phyloP scores from a whole-genome alignment of 2,113 vertebrate genomes.

The Myrmecobius fasciatus region DNA sequence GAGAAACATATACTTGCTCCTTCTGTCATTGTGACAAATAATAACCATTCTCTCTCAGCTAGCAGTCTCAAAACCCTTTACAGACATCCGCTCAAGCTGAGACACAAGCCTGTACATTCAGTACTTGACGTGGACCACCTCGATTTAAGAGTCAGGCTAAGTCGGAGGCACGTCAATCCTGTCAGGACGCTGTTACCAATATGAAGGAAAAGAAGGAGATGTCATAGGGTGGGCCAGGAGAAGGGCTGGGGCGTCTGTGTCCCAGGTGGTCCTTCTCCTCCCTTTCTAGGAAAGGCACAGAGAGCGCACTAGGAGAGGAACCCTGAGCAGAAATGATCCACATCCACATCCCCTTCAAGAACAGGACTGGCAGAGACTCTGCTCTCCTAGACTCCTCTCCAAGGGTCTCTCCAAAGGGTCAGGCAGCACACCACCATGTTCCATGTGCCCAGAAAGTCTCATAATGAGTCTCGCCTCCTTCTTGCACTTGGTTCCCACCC shows the following conservation, averaged over 20 bases:
- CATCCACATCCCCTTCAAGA: conserved; percentile 37
- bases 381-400: conserved; percentile 40
- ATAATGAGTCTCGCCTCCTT: conserved; percentile 67
- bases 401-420: conserved; percentile 56
- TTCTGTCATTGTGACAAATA: conserved; percentile 55
- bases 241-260: conserved; percentile 35
- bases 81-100: conserved; percentile 50
- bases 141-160: conserved; percentile 43
- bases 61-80: conserved; percentile 37
- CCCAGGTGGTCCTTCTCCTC: conserved; percentile 3
- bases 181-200: conserved; percentile 49
- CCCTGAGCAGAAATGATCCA: conserved; percentile 42
- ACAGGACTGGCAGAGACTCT: conserved; percentile 31
- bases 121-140: conserved; percentile 39
- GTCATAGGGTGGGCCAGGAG: conserved; percentile 40
- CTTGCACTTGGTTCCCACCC: conserved; percentile 64
- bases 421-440: conserved; percentile 53
- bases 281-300: conserved; percentile 60
- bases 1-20: conserved; percentile 55
- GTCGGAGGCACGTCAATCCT: conserved; percentile 54
- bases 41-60: conserved; percentile 57
- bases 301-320: conserved; percentile 29
- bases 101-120: conserved; percentile 41
- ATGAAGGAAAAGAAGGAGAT: conserved; percentile 48
- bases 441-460: conserved; percentile 62